These are phyloP conservation scores for Falco novaeseelandiae DNA, from an alignment of 2,797 vertebrate genomes.

Conservation along the genomic window DNA sequence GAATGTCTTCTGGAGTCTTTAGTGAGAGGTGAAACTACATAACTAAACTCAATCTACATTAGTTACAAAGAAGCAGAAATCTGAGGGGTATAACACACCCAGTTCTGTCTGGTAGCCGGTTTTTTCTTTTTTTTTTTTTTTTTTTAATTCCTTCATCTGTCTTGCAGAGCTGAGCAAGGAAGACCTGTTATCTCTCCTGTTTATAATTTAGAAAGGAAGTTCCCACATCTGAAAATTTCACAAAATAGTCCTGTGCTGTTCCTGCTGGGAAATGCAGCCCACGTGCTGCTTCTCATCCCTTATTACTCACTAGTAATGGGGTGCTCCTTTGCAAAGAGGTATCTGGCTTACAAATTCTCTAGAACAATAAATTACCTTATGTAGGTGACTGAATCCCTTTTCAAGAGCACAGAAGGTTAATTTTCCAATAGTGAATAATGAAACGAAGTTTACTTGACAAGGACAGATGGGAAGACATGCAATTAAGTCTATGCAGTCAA, in stretches of 20 bases:
- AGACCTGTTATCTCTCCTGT: background rate
- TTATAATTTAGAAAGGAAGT: background rate
- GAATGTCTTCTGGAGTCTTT: background rate
- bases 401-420: slow-evolving; percentile 29
- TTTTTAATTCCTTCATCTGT: background rate
- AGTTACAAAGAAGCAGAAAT: background rate
- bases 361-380: background rate
- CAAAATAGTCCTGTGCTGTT: background rate
- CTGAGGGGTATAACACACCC: background rate
- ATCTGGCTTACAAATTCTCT: background rate
- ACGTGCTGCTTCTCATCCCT: background rate
- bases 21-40: background rate
- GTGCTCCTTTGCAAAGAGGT: background rate
- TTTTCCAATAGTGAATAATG: slow-evolving; percentile 26
- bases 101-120: background rate
- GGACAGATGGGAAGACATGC: slow-evolving; percentile 29
- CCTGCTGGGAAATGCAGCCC: background rate
- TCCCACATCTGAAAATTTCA: background rate
- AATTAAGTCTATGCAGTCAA: slow-evolving; percentile 3
- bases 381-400: background rate
- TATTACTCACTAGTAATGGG: background rate
- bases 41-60: background rate
- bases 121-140: no score
- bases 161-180: background rate
- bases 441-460: slow-evolving; percentile 7